Base-by-base conservation (phyloP, 2,113 vertebrate species). In the Hemibates koningsi region DNA sequence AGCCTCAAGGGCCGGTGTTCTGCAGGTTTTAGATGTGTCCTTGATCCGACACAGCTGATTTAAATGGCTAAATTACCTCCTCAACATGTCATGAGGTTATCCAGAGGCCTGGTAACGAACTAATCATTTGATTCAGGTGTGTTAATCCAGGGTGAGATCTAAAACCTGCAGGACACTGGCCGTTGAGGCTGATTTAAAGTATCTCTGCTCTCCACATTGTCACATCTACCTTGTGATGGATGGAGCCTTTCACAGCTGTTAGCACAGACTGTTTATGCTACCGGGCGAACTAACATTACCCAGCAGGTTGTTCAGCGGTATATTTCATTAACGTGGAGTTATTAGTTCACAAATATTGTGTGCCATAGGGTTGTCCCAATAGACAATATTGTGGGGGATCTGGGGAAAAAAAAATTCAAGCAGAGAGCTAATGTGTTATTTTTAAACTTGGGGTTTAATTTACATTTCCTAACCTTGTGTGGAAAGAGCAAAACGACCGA, bases 331-430 rank as follows among this genome's bases (percentile, higher is more conserved):
- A 41, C 0, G 12, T 24, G 66, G 12, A 14, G 4, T 43, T 24
- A 41, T 41, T 24, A 24, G 5, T 43, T 68, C 7, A 41, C 34
- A 71, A 43, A 71, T 24, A 43, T 43, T 24, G 66, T 6, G 36
- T 16, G n/a, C 36, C 36, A 24, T 14, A 71, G 5, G n/a, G n/a
- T 43, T 43, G 36, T 43, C n/a, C n/a, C n/a, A 43, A 4, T 43
- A 14, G 12, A 24, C 36, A 24, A 43, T 43, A 41, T 43, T 43
- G n/a, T 71, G 66, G 36, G 7, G n/a, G 2, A 4, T 41, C 11
- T 68, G 61, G 2, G 11, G 11, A 1, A 0, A 0, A 0, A 3
- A 6, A 4, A 68, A 41, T 43, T 24, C 7, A 24, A 71, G 13
- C 66, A 45, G 8, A 73, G 66, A 27, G 21, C 13, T 73, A 45